A percentile compares a stretch with the other conserved stretches of the same genome.
These are phyloP conservation scores for Adelognathus sp. DNA, from an alignment of 2,888 invertebrate genomes.

Conservation along the genomic window DNA sequence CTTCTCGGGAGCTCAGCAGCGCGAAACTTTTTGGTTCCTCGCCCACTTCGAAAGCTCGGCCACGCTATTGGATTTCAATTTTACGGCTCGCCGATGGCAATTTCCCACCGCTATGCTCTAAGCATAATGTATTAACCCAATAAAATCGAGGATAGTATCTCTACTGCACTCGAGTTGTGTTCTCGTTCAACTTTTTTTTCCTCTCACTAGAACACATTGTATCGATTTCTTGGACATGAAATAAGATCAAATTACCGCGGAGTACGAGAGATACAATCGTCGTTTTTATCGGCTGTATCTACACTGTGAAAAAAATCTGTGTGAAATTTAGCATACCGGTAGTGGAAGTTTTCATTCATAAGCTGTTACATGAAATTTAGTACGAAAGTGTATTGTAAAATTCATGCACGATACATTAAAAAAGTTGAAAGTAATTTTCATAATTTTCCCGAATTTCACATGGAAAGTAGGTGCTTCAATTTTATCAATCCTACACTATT, in stretches of 20 bases:
- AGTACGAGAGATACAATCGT: background rate
- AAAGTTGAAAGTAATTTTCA: too few relatives aligned
- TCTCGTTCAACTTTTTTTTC: background rate
- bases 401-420: too few relatives aligned
- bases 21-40: conserved; percentile 62
- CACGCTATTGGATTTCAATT: conserved; percentile 71
- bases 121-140: conserved; percentile 71
- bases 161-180: conserved; percentile 47
- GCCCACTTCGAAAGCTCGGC: conserved; percentile 49
- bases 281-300: background rate
- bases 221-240: background rate
- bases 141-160: conserved; percentile 69
- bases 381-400: too few relatives aligned
- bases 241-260: background rate
- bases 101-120: conserved; percentile 64
- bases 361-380: too few relatives aligned
- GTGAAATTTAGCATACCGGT: too few relatives aligned
- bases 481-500: too few relatives aligned
- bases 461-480: too few relatives aligned
- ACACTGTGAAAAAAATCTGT: too few relatives aligned
- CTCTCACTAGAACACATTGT: background rate
- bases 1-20: conserved; percentile 26
- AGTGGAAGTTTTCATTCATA: too few relatives aligned
- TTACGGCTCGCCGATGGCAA: conserved; percentile 70
- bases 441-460: too few relatives aligned